A percentile compares a stretch with the other conserved stretches of the same genome.
These are phyloP conservation scores for Phaethon lepturus DNA, from an alignment of 2,113 vertebrate genomes.

Conservation along the genomic window DNA sequence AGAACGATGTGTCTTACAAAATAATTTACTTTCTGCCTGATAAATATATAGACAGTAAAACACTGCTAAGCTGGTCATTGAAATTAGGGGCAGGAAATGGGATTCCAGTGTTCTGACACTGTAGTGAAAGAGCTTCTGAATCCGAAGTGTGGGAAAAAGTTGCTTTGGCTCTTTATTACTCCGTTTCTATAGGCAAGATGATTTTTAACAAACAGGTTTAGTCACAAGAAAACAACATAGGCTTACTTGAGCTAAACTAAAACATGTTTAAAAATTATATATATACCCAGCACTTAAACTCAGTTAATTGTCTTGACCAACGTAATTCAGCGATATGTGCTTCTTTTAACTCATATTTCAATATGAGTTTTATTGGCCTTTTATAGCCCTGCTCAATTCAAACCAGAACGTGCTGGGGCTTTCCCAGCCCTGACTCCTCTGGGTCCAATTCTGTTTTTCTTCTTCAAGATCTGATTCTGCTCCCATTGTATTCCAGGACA, in stretches of 20 bases:
- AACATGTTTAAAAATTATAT: not conserved
- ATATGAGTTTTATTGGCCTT: constrained; percentile 52
- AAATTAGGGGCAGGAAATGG: constrained; percentile 77
- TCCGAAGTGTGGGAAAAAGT: constrained; percentile 61
- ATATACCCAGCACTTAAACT: not conserved
- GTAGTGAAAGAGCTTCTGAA: constrained; percentile 71
- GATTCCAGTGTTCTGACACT: constrained; percentile 70
- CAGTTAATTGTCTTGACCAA: constrained; percentile 22
- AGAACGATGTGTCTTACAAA: constrained; percentile 66
- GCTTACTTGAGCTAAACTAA: not conserved
- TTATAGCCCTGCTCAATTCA: constrained; percentile 49
- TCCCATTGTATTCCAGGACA: constrained; percentile 58
- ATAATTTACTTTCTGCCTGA: constrained; percentile 72
- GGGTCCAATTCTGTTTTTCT: constrained; percentile 51
- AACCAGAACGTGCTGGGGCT: constrained; percentile 49
- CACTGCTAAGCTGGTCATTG: constrained; percentile 69
- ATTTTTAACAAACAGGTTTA: not conserved
- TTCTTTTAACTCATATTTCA: constrained; percentile 58
- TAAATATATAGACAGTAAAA: constrained; percentile 78
- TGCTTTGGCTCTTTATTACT: constrained; percentile 36
- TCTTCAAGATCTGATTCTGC: constrained; percentile 48
- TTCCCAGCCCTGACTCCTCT: constrained; percentile 52
- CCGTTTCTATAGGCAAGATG: not conserved
- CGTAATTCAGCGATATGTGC: not conserved
- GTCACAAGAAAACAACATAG: not conserved